Evolutionary conservation across 2,113 vertebrate species (phyloP).

Genomic region (Lontra canadensis): DNA sequence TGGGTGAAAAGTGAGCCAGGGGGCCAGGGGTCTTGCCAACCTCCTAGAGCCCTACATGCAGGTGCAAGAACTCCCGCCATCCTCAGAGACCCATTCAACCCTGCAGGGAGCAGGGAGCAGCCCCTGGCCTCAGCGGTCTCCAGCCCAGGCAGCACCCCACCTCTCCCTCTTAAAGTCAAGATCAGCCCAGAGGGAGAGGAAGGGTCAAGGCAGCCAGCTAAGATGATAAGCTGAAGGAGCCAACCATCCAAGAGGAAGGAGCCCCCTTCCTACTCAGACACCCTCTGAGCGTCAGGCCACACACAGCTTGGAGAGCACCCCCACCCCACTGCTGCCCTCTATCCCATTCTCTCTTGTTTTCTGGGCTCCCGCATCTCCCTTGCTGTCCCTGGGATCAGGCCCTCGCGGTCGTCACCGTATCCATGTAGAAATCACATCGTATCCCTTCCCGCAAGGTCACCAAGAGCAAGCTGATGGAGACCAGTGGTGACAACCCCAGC

Average conservation of each 20-base stretch:
- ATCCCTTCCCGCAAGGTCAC: rapidly evolving
- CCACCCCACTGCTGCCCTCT: rapidly evolving
- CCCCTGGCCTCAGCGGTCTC: not conserved
- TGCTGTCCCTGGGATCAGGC: not conserved
- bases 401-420: rapidly evolving
- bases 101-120: not conserved
- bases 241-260: not conserved
- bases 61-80: not conserved
- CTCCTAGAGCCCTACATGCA: not conserved
- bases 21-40: not conserved
- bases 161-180: not conserved
- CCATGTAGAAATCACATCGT: not conserved
- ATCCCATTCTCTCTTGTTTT: not conserved
- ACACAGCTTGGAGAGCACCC: not conserved
- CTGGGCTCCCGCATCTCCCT: not conserved
- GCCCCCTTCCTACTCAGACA: not conserved
- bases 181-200: not conserved
- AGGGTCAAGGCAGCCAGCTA: not conserved
- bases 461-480: not conserved
- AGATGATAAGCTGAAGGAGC: not conserved
- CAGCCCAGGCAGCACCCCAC: not conserved
- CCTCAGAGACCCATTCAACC: not conserved
- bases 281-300: not conserved
- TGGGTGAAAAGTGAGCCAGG: not conserved
- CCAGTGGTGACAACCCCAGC: not conserved